Evolutionary conservation across 2,113 vertebrate genomes (phyloP).

Genomic region (Coregonus clupeaformis): DNA sequence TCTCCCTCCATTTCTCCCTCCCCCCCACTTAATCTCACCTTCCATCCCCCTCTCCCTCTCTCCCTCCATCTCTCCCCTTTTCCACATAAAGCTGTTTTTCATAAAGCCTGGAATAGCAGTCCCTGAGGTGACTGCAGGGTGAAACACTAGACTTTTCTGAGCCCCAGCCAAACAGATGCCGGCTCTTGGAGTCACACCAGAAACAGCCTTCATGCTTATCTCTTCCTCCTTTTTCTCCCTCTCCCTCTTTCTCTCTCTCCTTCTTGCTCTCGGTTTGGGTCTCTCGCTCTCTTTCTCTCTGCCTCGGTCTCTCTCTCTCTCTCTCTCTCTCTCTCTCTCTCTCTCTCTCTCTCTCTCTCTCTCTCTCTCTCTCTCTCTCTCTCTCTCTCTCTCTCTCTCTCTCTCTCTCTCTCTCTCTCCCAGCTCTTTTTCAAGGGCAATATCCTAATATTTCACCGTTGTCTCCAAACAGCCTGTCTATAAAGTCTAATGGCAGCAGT

Average conservation of each 20-base stretch:
- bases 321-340: slow-evolving; percentile 17
- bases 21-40: slow-evolving; percentile 50
- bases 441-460: slow-evolving; percentile 49
- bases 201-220: slow-evolving; percentile 72
- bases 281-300: slow-evolving; percentile 13
- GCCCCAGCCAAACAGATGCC: slow-evolving; percentile 81
- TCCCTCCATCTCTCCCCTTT: slow-evolving; percentile 65
- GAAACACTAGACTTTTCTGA: slow-evolving; percentile 83
- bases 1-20: slow-evolving; percentile 23
- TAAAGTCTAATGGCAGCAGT: slow-evolving; percentile 39
- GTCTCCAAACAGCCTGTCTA: slow-evolving; percentile 35
- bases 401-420: background rate
- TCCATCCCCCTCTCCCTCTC: slow-evolving; percentile 58
- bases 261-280: background rate
- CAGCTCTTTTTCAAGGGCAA: slow-evolving; percentile 42
- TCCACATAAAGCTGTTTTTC: slow-evolving; percentile 84
- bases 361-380: slow-evolving; percentile 15
- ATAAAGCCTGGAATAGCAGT: slow-evolving; percentile 81
- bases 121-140: slow-evolving; percentile 69
- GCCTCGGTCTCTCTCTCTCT: slow-evolving; percentile 14
- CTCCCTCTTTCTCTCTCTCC: slow-evolving; percentile 11
- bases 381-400: slow-evolving; percentile 16
- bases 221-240: slow-evolving; percentile 46
- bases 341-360: background rate
- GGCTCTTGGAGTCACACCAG: slow-evolving; percentile 77